A percentile compares a stretch with the other conserved stretches of the same genome.
Conservation (phyloP, 2,797 vertebrate genomes). For the Peromyscus melanophrys region DNA sequence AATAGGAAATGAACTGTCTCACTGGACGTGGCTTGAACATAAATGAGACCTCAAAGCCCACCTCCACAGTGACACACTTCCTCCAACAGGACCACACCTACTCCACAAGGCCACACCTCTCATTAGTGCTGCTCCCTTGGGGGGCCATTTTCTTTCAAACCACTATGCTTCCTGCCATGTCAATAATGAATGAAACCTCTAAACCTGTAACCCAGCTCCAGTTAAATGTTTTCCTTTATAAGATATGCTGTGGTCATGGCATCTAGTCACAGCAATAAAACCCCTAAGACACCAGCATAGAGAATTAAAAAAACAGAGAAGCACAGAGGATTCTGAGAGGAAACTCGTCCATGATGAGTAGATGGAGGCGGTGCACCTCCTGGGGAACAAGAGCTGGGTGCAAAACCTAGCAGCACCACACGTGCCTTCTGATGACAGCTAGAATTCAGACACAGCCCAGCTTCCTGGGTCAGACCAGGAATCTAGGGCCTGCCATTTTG, state of each 20-base stretch:
- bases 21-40: not conserved
- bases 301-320: not conserved
- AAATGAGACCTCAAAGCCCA: not conserved
- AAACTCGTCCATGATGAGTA: not conserved
- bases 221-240: not conserved
- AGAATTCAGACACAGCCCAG: not conserved
- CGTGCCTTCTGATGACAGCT: not conserved
- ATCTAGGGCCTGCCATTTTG: not conserved
- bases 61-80: not conserved
- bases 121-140: not conserved
- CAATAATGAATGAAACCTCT: not conserved
- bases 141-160: not conserved
- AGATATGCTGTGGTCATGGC: not conserved
- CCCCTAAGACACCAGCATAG: not conserved
- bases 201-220: not conserved
- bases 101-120: not conserved
- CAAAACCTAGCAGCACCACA: not conserved
- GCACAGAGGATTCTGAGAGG: slow-evolving; percentile 6
- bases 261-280: not conserved
- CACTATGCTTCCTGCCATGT: not conserved
- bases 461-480: not conserved
- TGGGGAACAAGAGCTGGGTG: not conserved
- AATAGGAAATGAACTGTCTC: not conserved
- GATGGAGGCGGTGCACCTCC: not conserved
- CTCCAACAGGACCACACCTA: not conserved